phyloP scores from a whole-genome alignment of 2,888 invertebrate genomes.

The Drosophila greeni region DNA sequence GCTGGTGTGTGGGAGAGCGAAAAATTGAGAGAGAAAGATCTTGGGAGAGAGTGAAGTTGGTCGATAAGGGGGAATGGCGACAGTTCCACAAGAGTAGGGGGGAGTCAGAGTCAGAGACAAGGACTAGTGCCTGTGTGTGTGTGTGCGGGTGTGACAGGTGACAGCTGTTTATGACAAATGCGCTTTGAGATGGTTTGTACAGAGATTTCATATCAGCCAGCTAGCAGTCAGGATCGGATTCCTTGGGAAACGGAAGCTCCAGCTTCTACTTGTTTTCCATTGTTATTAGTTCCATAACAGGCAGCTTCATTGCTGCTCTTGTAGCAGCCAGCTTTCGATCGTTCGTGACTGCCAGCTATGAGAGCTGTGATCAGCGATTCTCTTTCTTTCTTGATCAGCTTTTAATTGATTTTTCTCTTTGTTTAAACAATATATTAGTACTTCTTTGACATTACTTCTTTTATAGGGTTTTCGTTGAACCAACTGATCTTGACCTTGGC shows the following conservation, averaged over 20 bases:
- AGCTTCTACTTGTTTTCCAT: background rate
- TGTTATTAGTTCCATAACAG: background rate
- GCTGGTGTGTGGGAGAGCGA: background rate
- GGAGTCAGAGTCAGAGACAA: background rate
- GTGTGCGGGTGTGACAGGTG: slow-evolving; percentile 2
- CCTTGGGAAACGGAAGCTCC: too few relatives aligned
- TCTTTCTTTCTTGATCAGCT: background rate
- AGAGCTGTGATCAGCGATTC: background rate
- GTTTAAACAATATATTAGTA: background rate
- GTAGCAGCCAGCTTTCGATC: background rate
- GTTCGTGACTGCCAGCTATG: background rate
- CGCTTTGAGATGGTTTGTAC: slow-evolving; percentile 24
- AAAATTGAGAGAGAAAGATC: background rate
- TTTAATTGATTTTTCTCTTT: background rate
- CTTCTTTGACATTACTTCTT: background rate
- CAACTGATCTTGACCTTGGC: background rate
- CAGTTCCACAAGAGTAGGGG: background rate
- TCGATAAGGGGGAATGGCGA: slow-evolving; percentile 11
- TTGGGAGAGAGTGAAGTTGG: slow-evolving; percentile 1
- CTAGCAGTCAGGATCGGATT: slow-evolving; percentile 6
- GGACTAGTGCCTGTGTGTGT: slow-evolving; percentile 11
- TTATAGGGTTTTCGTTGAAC: background rate
- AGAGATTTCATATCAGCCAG: slow-evolving; percentile 16
- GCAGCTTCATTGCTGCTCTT: background rate
- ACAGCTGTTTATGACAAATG: slow-evolving; percentile 18